Conservation (phyloP, 2,113 vertebrate species). For the Macroglossus sobrinus region DNA sequence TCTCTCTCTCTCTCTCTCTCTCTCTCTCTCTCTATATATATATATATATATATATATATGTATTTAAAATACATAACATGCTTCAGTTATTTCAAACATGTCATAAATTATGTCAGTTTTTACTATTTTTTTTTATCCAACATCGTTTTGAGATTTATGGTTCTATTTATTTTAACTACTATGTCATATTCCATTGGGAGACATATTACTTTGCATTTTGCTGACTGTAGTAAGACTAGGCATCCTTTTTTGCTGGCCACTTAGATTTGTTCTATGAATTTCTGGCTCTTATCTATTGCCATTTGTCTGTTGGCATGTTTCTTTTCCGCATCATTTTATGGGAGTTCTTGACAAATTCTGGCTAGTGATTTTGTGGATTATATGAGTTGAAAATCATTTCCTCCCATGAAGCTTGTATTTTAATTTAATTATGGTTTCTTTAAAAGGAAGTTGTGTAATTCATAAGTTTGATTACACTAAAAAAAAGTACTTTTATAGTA, state of each 20-base stretch:
- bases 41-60: neutral
- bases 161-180: neutral
- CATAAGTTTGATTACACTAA: neutral
- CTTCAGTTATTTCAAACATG: neutral
- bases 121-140: neutral
- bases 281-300: neutral
- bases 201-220: neutral
- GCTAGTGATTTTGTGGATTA: neutral
- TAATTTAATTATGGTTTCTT: neutral
- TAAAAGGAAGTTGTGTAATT: neutral
- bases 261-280: neutral
- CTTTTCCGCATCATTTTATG: neutral
- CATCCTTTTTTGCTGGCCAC: neutral
- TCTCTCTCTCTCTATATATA: no score
- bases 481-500: neutral
- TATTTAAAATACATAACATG: neutral
- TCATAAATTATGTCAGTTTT: neutral
- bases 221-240: neutral
- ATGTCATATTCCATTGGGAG: neutral
- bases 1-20: no score
- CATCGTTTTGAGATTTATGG: neutral
- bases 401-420: neutral
- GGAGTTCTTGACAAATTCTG: neutral
- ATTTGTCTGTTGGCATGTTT: neutral
- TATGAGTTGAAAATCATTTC: neutral